phyloP scores from a whole-genome alignment of 2,113 vertebrate genomes.

The Gymnorhina tibicen region DNA sequence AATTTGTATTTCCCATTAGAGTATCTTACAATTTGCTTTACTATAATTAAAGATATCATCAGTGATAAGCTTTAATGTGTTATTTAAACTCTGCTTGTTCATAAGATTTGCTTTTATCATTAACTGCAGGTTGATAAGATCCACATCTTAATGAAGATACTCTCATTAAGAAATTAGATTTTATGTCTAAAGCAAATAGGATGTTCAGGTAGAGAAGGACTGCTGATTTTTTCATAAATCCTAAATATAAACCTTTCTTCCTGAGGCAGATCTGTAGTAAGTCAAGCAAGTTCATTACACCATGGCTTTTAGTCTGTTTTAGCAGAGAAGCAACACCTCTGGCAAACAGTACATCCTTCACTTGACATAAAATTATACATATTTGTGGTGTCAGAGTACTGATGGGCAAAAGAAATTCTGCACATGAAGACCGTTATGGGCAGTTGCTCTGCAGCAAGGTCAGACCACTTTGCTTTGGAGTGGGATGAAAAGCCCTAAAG shows the following conservation, averaged over 20 bases:
- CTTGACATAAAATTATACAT: not conserved
- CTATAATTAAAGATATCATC: conserved; percentile 80
- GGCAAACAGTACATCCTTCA: not conserved
- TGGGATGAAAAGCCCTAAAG: not conserved
- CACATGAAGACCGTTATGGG: not conserved
- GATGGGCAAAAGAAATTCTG: not conserved
- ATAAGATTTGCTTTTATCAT: conserved; percentile 74
- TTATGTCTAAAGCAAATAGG: conserved; percentile 27
- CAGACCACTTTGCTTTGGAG: not conserved
- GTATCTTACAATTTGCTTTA: conserved; percentile 70
- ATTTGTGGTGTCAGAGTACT: not conserved
- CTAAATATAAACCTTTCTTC: not conserved
- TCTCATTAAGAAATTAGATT: conserved; percentile 62
- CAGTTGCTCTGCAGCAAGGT: not conserved
- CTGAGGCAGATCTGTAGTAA: not conserved
- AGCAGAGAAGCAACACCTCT: not conserved
- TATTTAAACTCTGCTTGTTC: conserved; percentile 72
- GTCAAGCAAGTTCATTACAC: not conserved
- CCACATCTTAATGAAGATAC: conserved; percentile 5
- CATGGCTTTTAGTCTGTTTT: not conserved
- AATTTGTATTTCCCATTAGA: conserved; percentile 82
- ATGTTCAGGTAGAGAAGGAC: not conserved
- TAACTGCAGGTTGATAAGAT: conserved; percentile 63
- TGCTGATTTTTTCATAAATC: not conserved
- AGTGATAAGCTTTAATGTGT: conserved; percentile 69